Evolutionary conservation across 2,888 invertebrate genomes (phyloP), one percentile per base, ranked within the genome.

Genomic region (Thereva unica): DNA sequence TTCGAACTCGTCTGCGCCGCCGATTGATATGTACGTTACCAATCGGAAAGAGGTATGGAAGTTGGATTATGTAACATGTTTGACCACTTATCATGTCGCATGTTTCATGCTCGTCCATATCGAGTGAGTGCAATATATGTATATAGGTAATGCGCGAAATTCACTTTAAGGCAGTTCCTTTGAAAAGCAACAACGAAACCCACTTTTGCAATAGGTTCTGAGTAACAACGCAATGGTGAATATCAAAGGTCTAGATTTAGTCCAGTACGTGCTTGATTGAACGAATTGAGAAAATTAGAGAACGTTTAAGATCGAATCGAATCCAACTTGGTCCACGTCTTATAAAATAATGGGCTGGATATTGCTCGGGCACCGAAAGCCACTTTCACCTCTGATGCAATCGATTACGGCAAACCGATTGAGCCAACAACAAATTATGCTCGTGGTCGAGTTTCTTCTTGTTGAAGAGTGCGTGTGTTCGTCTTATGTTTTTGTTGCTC

Each of bases 341-440:
- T 55, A 10, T 38, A 7, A 35, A 50, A 12, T 23, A 7, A 23
- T 40, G 23, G 41, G 4, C n/a, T 61, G 40, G 40, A 50, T 61
- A 61, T 61, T 61, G 41, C 61, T 41, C 12, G 40, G 40, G 61
- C 37, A 53, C 40, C 44, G 52, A 52, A 71, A 69, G 69, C 69
- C 67, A 70, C 71, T 71, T 71, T 71, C 71, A 71, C 71, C 68
- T 66, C 67, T 70, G 70, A 70, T 70, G 70, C 69, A 70, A 70
- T 70, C 68, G 69, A 68, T 67, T 70, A 70, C 67, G 64, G 54
- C 70, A 68, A 42, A 40, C n/a, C 61, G 61, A 61, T 50, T 61
- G 50, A 41, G 50, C 49, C 61, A 61, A 61, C 50, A 50, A 23
- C 23, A 23, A 23, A 23, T 23, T 23, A 23, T 23, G 23, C 23